These are phyloP conservation scores for Coleophora flavipennella DNA, from an alignment of 2,888 invertebrate genomes.

Conservation along the genomic window DNA sequence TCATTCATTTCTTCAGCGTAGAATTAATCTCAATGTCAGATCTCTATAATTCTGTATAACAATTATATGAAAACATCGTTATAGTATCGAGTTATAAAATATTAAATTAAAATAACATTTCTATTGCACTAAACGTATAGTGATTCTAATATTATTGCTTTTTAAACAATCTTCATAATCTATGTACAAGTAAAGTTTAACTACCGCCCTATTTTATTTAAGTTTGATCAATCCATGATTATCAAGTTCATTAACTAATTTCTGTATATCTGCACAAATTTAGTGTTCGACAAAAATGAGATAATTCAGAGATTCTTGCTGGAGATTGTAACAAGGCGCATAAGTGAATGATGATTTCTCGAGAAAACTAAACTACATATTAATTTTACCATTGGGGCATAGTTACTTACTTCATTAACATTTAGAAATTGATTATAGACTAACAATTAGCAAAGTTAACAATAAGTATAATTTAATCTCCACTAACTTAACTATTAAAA, in stretches of 20 bases:
- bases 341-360: slow-evolving; percentile 33
- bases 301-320: slow-evolving; percentile 48
- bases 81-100: slow-evolving; percentile 42
- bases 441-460: slow-evolving; percentile 69
- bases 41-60: slow-evolving; percentile 35
- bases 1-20: slow-evolving; percentile 33
- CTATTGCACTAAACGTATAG: slow-evolving; percentile 61
- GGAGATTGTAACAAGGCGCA: slow-evolving; percentile 55
- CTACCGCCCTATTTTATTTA: slow-evolving; percentile 17
- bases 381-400: slow-evolving; percentile 32
- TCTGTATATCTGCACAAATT: slow-evolving; percentile 1
- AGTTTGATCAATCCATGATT: slow-evolving; percentile 7
- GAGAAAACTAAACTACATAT: slow-evolving; percentile 15
- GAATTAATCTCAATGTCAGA: slow-evolving; percentile 64
- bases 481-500: slow-evolving; percentile 56
- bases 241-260: slow-evolving; percentile 1
- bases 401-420: slow-evolving; percentile 21
- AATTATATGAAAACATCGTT: slow-evolving; percentile 31
- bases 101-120: slow-evolving; percentile 57
- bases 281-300: slow-evolving; percentile 22
- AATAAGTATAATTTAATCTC: slow-evolving; percentile 73
- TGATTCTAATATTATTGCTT: slow-evolving; percentile 54
- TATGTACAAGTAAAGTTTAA: slow-evolving; percentile 22
- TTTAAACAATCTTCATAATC: slow-evolving; percentile 39
- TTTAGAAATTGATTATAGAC: slow-evolving; percentile 32